Conservation (phyloP, 1,140 invertebrate genomes). For the Megalopta genalis region DNA sequence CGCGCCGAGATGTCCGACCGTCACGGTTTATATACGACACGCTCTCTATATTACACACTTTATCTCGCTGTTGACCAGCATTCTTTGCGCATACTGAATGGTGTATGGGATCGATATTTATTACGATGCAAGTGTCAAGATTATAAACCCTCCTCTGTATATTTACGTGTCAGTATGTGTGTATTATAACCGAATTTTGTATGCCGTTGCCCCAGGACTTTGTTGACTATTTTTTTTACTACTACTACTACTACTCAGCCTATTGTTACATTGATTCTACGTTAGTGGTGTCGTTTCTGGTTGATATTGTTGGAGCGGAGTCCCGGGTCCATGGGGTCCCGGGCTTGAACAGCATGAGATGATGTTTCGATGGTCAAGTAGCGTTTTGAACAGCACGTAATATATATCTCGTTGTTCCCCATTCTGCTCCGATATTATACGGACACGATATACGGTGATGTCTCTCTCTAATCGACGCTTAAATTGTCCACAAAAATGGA, state of each 20-base stretch:
- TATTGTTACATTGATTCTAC: conserved; percentile 3
- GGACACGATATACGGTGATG: no score
- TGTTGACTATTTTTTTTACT: conserved; percentile 27
- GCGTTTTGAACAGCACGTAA: conserved; percentile 32
- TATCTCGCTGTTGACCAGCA: conserved; percentile 37
- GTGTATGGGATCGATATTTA: conserved; percentile 33
- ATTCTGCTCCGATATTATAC: neutral
- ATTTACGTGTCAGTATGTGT: conserved; percentile 36
- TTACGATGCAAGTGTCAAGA: conserved; percentile 42
- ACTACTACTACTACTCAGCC: no score
- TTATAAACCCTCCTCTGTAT: conserved; percentile 17
- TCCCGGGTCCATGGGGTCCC: neutral
- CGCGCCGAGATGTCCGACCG: conserved; percentile 18
- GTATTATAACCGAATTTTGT: conserved; percentile 22
- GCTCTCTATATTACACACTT: conserved; percentile 22
- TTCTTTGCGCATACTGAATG: conserved; percentile 37
- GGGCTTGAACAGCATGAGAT: conserved; percentile 19
- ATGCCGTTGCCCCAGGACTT: conserved; percentile 34
- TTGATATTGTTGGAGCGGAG: conserved; percentile 15
- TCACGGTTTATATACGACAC: conserved; percentile 12
- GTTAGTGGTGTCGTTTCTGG: conserved; percentile 31
- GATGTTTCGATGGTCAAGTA: conserved; percentile 38
- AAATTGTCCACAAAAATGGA: no score
- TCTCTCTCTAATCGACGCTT: no score
- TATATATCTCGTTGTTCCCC: conserved; percentile 20